Evolutionary conservation across 2,888 invertebrate genomes (phyloP), one percentile per base, ranked within the genome.

Genomic region (Chironomus riparius): DNA sequence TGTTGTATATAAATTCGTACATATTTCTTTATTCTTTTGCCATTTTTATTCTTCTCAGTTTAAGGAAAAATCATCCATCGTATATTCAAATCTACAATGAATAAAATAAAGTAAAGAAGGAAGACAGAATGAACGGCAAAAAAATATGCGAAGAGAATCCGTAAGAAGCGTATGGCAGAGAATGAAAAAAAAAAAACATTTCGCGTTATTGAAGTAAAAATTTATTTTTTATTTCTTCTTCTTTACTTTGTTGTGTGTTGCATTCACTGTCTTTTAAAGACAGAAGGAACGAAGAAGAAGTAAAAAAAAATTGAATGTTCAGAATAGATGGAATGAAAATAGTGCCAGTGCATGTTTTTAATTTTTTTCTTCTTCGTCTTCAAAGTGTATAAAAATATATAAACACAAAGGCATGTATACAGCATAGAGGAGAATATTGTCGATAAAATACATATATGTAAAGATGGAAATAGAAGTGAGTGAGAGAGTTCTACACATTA

Each of bases 311-410:
- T 68, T 50, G 65, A 74, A 68, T 50, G 47, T 24, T 4, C 15
- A 24, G 22, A 38, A 68, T 74, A 50, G 68, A 24, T 48, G 74
- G 48, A 68, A 74, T 62, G 61, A 72, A 50, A 13, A 71, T 47
- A 71, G 70, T 56, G 71, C 71, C 62, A 74, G 74, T 74, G 48
- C 68, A 74, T 74, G 74, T 68, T 65, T 62, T 74, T 74, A 73
- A 73, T 68, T 74, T 74, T 72, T 50, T 38, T 48, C 47, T 68
- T 22, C 18, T 4, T 21, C 24, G 12, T 24, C 65, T 65, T 65
- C 65, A 56, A 56, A 50, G 62, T 38, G 38, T 38, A 38, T 38
- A 38, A 38, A 38, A 38, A 38, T 38, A 38, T 38, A 38, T 38
- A 38, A 38, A 38, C 38, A 38, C 38, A 38, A 21, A 24, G 22